These are phyloP conservation scores for Amphipyra tragopoginis DNA, from an alignment of 2,888 invertebrate genomes.

Conservation along the genomic window DNA sequence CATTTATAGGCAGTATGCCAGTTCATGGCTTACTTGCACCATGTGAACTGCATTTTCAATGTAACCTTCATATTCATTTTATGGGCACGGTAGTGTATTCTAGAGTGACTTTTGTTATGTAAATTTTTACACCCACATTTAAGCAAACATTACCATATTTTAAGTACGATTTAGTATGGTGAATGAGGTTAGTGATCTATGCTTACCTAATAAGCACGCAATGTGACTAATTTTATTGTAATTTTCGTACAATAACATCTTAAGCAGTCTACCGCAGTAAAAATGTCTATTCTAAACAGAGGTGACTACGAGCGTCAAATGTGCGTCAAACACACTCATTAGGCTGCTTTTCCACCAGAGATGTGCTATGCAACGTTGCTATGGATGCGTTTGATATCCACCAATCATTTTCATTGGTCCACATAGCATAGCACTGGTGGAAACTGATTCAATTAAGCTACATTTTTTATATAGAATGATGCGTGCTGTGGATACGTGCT, in stretches of 20 bases:
- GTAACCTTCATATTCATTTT: constrained; percentile 2
- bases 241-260: not conserved
- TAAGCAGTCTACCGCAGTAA: no score
- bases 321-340: no score
- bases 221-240: constrained; percentile 1
- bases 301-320: no score
- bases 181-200: constrained; percentile 44
- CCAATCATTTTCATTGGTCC: no score
- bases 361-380: no score
- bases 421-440: no score
- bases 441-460: no score
- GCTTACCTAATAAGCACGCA: constrained; percentile 10
- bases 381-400: no score
- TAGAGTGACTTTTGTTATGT: constrained; percentile 16
- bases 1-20: constrained; percentile 3
- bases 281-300: no score
- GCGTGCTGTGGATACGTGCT: no score
- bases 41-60: constrained; percentile 17
- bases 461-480: no score
- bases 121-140: constrained; percentile 14
- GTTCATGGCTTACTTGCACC: not conserved
- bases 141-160: constrained; percentile 26
- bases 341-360: no score
- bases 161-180: constrained; percentile 22
- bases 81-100: constrained; percentile 2